phyloP scores from a whole-genome alignment of 2,113 vertebrate species.

The Gracilinanus agilis region DNA sequence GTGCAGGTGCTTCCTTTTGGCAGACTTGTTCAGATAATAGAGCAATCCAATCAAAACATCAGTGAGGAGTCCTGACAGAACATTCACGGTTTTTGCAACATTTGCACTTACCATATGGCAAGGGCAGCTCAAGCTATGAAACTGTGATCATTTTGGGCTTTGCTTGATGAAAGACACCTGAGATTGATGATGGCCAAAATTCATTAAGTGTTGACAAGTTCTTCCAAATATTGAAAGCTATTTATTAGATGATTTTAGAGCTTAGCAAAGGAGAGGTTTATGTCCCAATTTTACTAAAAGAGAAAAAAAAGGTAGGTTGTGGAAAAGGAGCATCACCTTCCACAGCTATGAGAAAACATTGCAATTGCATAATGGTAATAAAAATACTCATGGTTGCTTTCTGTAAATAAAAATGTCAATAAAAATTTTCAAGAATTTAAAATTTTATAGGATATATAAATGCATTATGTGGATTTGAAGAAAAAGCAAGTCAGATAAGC shows the following conservation, averaged over 20 bases:
- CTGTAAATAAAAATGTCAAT: background rate
- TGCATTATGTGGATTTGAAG: background rate
- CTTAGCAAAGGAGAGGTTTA: constrained; percentile 60
- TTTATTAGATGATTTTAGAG: constrained; percentile 63
- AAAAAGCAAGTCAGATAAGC: background rate
- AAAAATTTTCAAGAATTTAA: background rate
- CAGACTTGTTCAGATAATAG: constrained; percentile 81
- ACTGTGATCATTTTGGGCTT: constrained; percentile 76
- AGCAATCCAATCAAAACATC: constrained; percentile 84
- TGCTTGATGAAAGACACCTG: constrained; percentile 66
- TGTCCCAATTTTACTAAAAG: constrained; percentile 46
- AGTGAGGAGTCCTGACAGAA: constrained; percentile 80
- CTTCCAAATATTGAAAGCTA: constrained; percentile 66
- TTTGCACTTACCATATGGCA: constrained; percentile 85
- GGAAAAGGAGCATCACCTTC: background rate
- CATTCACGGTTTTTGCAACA: constrained; percentile 84
- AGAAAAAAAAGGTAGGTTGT: background rate
- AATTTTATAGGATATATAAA: background rate
- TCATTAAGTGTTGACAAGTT: constrained; percentile 75
- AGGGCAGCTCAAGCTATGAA: constrained; percentile 79
- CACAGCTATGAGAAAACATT: constrained; percentile 26
- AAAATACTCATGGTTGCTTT: background rate
- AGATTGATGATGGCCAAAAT: constrained; percentile 80
- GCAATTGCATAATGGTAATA: background rate
- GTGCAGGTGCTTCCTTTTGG: constrained; percentile 84